Conservation (phyloP, 2,888 invertebrate genomes). For the Drosophila phalerata region DNA sequence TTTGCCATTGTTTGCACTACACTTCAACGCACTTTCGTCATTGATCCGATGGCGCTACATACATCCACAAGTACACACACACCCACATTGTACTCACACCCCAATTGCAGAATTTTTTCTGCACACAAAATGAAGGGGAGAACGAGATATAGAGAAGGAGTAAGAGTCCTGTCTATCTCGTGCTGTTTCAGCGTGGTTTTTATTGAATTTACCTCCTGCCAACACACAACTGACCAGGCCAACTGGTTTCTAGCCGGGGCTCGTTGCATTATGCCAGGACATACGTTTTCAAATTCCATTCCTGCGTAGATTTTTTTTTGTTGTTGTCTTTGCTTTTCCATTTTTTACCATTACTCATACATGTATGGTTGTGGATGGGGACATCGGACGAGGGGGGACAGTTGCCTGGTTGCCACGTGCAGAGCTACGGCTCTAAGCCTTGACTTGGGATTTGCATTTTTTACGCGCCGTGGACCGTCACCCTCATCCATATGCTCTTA, state of each 20-base stretch:
- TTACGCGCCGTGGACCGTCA: conserved; percentile 67
- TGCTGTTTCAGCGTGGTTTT: conserved; percentile 48
- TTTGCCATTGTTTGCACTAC: conserved; percentile 78
- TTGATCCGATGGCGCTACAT: conserved; percentile 63
- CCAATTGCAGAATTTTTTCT: conserved; percentile 53
- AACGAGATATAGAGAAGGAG: neutral
- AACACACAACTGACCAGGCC: conserved; percentile 48
- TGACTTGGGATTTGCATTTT: conserved; percentile 84
- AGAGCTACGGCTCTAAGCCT: conserved; percentile 77
- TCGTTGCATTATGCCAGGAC: conserved; percentile 79
- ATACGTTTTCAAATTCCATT: conserved; percentile 80
- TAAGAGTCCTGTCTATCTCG: conserved; percentile 48
- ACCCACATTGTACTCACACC: conserved; percentile 41
- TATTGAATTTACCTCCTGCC: conserved; percentile 60
- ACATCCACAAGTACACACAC: conserved; percentile 2
- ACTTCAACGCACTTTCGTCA: conserved; percentile 82
- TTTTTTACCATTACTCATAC: conserved; percentile 66
- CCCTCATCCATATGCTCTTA: conserved; percentile 9
- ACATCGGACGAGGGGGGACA: neutral
- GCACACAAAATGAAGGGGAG: conserved; percentile 8
- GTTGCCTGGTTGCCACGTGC: conserved; percentile 78
- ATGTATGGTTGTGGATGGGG: conserved; percentile 23
- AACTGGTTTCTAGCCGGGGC: conserved; percentile 48
- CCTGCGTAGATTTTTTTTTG: conserved; percentile 62
- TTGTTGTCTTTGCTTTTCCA: conserved; percentile 21